These are phyloP conservation scores for Drosophila vallismaia DNA, from an alignment of 2,888 invertebrate genomes.

Conservation along the genomic window DNA sequence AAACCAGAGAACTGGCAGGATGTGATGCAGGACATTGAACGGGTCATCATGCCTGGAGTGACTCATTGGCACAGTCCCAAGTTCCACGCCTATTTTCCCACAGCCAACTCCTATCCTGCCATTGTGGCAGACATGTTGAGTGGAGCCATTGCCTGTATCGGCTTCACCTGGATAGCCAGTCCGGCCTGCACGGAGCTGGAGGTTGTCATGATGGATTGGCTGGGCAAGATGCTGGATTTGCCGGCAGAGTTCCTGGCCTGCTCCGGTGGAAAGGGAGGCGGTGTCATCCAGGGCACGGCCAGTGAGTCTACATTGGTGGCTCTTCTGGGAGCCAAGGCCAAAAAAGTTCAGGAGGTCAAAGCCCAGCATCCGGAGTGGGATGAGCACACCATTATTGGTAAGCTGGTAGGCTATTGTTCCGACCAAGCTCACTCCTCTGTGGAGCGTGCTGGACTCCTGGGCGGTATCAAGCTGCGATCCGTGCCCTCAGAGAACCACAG, in stretches of 20 bases:
- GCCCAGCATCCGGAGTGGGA: constrained; percentile 90
- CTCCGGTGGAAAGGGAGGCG: constrained; percentile 93
- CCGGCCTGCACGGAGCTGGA: constrained; percentile 98
- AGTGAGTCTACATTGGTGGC: constrained; percentile 97
- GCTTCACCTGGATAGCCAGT: constrained; percentile 97
- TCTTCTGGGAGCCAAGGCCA: constrained; percentile 94
- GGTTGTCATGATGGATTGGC: constrained; percentile 97
- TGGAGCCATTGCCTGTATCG: constrained; percentile 97
- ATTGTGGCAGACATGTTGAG: constrained; percentile 98
- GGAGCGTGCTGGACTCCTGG: constrained; percentile 95
- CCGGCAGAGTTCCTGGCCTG: constrained; percentile 93
- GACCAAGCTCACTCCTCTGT: constrained; percentile 97
- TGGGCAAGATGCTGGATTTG: constrained; percentile 95
- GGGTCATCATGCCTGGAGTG: constrained; percentile 98
- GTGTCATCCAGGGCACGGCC: constrained; percentile 96
- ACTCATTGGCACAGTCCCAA: constrained; percentile 98
- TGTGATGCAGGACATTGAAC: constrained; percentile 96
- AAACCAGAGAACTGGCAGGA: constrained; percentile 95
- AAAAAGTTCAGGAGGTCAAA: constrained; percentile 88
- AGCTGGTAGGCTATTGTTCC: constrained; percentile 94
- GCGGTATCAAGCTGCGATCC: constrained; percentile 91
- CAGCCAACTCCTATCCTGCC: constrained; percentile 96
- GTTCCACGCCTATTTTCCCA: constrained; percentile 98
- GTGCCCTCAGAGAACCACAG: constrained; percentile 89
- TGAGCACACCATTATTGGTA: constrained; percentile 89